Evolutionary conservation across 53 echinoderm and acorn worm genomes (phyloP), one percentile per base, ranked within the genome.

Genomic region (Echinarachnius parma): DNA sequence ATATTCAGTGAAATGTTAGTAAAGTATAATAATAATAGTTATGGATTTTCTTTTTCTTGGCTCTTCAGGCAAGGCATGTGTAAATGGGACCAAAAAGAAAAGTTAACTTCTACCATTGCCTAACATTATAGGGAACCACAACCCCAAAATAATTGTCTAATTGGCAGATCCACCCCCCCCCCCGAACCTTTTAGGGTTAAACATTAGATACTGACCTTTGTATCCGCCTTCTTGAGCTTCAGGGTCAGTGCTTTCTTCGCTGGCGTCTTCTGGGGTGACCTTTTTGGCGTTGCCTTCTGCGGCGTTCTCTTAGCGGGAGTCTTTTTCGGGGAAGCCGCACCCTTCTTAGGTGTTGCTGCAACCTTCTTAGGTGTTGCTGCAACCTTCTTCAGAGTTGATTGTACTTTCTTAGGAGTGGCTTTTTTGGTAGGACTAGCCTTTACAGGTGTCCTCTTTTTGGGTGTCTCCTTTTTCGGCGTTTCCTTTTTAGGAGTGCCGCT

Each of bases 141-240:
- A n/a, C n/a, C n/a, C n/a, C n/a, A n/a, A n/a, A n/a, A n/a, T n/a
- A n/a, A n/a, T n/a, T n/a, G n/a, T n/a, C n/a, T n/a, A n/a, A n/a
- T n/a, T n/a, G n/a, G n/a, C n/a, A n/a, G n/a, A n/a, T n/a, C n/a
- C n/a, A n/a, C n/a, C n/a, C n/a, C n/a, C n/a, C n/a, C n/a, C n/a
- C n/a, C n/a, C n/a, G n/a, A n/a, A n/a, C n/a, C n/a, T n/a, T n/a
- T n/a, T n/a, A n/a, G n/a, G n/a, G n/a, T n/a, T n/a, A n/a, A n/a
- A n/a, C n/a, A n/a, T n/a, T 8, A 55, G 49, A 16, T 16, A 54
- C 61, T 29, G 53, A 76, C 81, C 81, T 81, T 81, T 11, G 64
- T 29, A 21, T 54, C 25, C 20, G 44, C 0, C 15, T 42, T 59
- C 69, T 61, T 62, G 49, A 47, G 9, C 58, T 82, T 57, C 24